Evolutionary conservation across 1,140 invertebrate species (phyloP).

Genomic region (Bilobella aurantiaca): DNA sequence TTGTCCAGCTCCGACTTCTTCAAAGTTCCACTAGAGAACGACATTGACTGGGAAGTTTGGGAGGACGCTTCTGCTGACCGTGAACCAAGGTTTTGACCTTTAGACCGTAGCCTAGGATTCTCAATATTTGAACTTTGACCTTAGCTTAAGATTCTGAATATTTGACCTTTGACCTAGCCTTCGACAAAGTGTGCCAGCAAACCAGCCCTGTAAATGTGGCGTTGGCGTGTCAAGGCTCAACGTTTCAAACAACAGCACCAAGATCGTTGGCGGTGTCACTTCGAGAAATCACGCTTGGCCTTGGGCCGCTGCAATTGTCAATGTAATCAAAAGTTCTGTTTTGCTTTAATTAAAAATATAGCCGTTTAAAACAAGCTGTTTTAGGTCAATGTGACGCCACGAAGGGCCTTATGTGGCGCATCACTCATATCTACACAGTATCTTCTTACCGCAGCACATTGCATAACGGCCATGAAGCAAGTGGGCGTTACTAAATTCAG

Average conservation of each 20-base stretch:
- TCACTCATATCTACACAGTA: slow-evolving; percentile 12
- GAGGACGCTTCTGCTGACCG: not conserved
- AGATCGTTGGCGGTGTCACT: slow-evolving; percentile 8
- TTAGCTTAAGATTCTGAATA: not conserved
- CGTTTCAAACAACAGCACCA: not conserved
- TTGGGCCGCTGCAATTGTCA: slow-evolving; percentile 23
- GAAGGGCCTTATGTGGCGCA: slow-evolving; percentile 6
- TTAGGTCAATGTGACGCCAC: not conserved
- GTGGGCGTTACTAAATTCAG: not conserved
- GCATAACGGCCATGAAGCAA: slow-evolving; percentile 37
- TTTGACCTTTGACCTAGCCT: not conserved
- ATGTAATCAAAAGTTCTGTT: slow-evolving; percentile 7
- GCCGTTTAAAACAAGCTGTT: no score
- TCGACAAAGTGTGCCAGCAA: not conserved
- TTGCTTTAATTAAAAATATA: not conserved
- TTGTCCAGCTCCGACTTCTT: not conserved
- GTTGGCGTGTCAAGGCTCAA: not conserved
- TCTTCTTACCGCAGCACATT: slow-evolving; percentile 26
- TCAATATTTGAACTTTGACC: not conserved
- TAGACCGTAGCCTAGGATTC: no score
- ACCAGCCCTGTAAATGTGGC: not conserved
- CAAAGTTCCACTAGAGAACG: not conserved
- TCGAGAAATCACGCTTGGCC: slow-evolving; percentile 22
- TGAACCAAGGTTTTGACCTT: not conserved
- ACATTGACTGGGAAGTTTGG: slow-evolving; percentile 1